A percentile compares a stretch with the other conserved stretches of the same genome.
phyloP scores from a whole-genome alignment of 2,113 vertebrate genomes.

The Globicephala melas region DNA sequence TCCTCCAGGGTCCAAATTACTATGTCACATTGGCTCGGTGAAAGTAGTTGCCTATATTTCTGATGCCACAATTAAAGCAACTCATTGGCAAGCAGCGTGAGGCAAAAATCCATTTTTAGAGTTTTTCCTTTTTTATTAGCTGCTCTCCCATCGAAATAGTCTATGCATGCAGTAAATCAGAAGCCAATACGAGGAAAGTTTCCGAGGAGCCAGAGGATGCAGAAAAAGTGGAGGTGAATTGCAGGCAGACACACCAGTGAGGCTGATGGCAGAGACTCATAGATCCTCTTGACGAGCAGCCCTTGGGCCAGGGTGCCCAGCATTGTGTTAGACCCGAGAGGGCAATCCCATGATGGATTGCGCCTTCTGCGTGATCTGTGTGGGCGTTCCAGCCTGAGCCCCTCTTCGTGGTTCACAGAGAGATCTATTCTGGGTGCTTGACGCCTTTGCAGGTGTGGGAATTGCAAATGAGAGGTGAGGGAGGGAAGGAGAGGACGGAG shows the following conservation, averaged over 20 bases:
- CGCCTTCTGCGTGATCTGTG: neutral
- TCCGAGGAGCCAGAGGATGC: neutral
- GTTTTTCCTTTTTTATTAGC: slow-evolving; percentile 72
- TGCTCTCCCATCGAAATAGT: slow-evolving; percentile 59
- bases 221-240: slow-evolving; percentile 33
- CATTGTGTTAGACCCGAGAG: fast-evolving
- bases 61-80: slow-evolving; percentile 73
- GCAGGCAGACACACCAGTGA: neutral
- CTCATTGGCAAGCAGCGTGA: slow-evolving; percentile 67
- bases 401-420: neutral
- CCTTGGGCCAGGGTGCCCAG: neutral
- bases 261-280: neutral
- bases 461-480: neutral
- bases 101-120: slow-evolving; percentile 73
- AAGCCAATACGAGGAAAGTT: slow-evolving; percentile 56
- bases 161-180: slow-evolving; percentile 67
- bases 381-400: neutral
- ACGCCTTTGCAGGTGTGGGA: neutral
- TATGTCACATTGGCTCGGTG: neutral
- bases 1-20: slow-evolving; percentile 55
- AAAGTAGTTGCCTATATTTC: slow-evolving; percentile 62
- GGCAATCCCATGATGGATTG: neutral
- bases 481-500: neutral
- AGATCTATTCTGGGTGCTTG: neutral
- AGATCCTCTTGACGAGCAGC: neutral